Evolutionary conservation across 2,113 vertebrate species (phyloP).

Genomic region (Cariama cristata): DNA sequence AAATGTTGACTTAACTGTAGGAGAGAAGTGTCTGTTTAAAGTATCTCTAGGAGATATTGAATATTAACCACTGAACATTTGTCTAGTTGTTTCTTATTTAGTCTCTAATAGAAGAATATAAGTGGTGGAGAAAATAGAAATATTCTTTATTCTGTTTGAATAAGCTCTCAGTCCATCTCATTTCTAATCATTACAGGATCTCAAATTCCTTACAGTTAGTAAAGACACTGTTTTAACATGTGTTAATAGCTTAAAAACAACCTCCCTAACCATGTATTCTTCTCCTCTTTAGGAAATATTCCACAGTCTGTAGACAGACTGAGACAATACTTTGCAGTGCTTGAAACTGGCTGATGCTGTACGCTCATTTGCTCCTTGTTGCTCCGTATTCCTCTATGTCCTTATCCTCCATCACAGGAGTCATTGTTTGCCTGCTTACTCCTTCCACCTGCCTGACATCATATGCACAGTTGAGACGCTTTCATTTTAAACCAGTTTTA

Average conservation of each 20-base stretch:
- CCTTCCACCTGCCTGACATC: not conserved
- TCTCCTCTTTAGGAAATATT: not conserved
- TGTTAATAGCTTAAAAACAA: not conserved
- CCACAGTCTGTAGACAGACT: not conserved
- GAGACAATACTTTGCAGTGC: not conserved
- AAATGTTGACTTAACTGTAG: not conserved
- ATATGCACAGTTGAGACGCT: not conserved
- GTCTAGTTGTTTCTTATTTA: not conserved
- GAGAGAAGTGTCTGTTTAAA: not conserved
- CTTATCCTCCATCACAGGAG: not conserved
- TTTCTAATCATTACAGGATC: not conserved
- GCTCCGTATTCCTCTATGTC: not conserved
- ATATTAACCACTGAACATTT: not conserved
- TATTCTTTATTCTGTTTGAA: not conserved
- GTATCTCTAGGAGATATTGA: not conserved
- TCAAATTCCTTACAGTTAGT: not conserved
- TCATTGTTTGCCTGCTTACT: not conserved
- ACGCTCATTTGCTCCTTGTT: not conserved
- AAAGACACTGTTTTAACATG: not conserved
- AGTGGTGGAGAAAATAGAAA: not conserved
- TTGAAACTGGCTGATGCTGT: not conserved
- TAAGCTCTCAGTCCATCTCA: not conserved
- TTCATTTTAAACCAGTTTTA: not conserved
- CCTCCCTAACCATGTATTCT: not conserved
- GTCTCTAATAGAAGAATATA: not conserved